Conservation (phyloP, 2,113 vertebrate genomes). For the Cariama cristata region DNA sequence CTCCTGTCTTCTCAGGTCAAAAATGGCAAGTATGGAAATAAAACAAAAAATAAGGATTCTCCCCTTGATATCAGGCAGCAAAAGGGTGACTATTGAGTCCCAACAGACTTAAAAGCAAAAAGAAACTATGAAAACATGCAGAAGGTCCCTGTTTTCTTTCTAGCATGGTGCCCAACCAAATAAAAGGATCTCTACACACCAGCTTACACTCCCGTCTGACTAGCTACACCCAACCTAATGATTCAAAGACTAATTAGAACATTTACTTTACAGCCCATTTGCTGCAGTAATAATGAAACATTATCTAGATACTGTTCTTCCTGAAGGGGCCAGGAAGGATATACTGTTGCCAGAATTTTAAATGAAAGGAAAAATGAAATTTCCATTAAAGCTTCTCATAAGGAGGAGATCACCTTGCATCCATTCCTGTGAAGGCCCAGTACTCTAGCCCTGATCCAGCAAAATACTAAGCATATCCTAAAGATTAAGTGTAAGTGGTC, state of each 20-base stretch:
- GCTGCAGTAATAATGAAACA: conserved; percentile 48
- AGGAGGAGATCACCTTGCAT: neutral
- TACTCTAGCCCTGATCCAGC: conserved; percentile 9
- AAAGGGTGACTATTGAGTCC: neutral
- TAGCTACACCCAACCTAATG: conserved; percentile 8
- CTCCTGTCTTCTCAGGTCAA: neutral
- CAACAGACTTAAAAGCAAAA: neutral
- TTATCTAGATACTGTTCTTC: conserved; percentile 9
- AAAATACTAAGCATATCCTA: conserved; percentile 5
- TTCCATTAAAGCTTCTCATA: conserved; percentile 12
- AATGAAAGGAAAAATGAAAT: conserved; percentile 40
- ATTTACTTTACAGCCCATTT: conserved; percentile 63
- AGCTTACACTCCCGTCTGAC: neutral
- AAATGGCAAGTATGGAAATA: neutral
- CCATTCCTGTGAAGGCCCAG: neutral
- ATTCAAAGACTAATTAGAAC: conserved; percentile 55
- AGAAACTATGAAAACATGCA: neutral
- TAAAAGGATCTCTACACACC: neutral
- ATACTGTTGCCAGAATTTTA: conserved; percentile 40
- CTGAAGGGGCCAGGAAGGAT: conserved; percentile 4
- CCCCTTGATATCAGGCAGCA: neutral
- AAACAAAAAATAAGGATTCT: neutral
- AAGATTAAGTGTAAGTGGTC: conserved; percentile 18
- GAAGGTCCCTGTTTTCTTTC: neutral
- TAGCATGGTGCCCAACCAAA: neutral